Conservation (phyloP, 2,113 vertebrate genomes). For the Ochotona princeps region DNA sequence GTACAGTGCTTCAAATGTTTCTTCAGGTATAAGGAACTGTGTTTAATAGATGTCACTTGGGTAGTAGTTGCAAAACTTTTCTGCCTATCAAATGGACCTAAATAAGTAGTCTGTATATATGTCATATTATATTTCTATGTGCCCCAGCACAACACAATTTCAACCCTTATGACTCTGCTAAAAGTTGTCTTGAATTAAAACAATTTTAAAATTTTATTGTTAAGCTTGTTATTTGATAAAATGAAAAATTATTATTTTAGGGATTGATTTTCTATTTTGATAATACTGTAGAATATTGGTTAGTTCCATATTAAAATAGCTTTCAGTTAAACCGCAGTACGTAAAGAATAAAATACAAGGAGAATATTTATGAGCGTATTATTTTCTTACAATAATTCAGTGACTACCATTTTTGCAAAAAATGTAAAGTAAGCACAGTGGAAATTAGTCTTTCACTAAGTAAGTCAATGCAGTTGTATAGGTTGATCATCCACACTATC, state of each 20-base stretch:
- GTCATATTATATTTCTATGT: not conserved
- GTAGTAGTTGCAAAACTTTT: not conserved
- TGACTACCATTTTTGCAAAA: conserved; percentile 24
- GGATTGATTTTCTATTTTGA: not conserved
- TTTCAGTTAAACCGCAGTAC: conserved; percentile 35
- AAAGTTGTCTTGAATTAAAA: conserved; percentile 39
- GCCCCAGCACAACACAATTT: not conserved
- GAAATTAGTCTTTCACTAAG: conserved; percentile 22
- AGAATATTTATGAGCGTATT: conserved; percentile 26
- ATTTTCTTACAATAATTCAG: conserved; percentile 47
- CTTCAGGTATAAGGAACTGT: not conserved
- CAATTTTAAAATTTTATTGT: not conserved
- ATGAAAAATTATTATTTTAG: not conserved
- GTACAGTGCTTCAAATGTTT: not conserved
- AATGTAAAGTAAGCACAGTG: conserved; percentile 38
- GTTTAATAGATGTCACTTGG: not conserved
- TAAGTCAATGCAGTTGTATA: not conserved
- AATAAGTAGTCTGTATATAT: not conserved
- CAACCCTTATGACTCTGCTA: not conserved
- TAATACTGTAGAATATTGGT: conserved; percentile 32
- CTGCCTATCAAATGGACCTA: not conserved
- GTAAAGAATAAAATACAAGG: not conserved
- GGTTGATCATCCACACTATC: not conserved
- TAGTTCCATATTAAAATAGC: not conserved
- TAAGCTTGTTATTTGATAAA: not conserved